These are phyloP conservation scores for Andrena haemorrhoa DNA, from an alignment of 2,888 invertebrate genomes.

Conservation along the genomic window DNA sequence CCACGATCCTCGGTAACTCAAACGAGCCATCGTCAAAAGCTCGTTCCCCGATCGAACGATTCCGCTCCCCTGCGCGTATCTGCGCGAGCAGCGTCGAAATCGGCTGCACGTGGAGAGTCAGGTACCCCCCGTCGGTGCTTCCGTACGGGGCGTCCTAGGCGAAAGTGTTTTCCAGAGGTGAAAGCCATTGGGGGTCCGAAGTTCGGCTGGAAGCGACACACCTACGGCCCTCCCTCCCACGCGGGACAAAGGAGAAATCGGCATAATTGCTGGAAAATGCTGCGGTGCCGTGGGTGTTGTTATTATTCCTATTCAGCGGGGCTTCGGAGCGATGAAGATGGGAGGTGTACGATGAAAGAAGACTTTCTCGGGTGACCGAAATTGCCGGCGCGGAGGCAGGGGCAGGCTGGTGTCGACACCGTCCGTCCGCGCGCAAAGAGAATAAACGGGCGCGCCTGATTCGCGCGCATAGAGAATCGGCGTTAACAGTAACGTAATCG, in stretches of 20 bases:
- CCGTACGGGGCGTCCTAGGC: constrained; percentile 39
- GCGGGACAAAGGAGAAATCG: constrained; percentile 46
- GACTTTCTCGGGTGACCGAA: no score
- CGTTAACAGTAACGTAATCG: constrained; percentile 64
- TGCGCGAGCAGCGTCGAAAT: not conserved
- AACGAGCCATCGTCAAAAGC: not conserved
- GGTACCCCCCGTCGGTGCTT: not conserved
- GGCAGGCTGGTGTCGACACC: constrained; percentile 32
- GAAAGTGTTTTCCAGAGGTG: constrained; percentile 68
- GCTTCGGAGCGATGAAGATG: not conserved
- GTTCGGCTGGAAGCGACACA: constrained; percentile 10
- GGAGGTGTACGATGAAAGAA: no score
- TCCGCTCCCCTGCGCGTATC: not conserved
- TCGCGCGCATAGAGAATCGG: constrained; percentile 62
- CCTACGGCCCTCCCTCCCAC: not conserved
- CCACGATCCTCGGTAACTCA: constrained; percentile 9
- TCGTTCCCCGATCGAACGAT: not conserved
- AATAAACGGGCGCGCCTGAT: constrained; percentile 39
- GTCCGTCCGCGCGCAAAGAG: constrained; percentile 24
- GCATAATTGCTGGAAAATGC: constrained; percentile 26
- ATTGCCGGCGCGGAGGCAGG: no score
- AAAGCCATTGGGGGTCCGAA: constrained; percentile 53
- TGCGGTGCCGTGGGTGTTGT: not conserved
- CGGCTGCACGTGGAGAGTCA: constrained; percentile 6
- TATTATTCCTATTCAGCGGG: not conserved